Conservation (phyloP, 2,113 vertebrate species). For the Laticauda colubrina region DNA sequence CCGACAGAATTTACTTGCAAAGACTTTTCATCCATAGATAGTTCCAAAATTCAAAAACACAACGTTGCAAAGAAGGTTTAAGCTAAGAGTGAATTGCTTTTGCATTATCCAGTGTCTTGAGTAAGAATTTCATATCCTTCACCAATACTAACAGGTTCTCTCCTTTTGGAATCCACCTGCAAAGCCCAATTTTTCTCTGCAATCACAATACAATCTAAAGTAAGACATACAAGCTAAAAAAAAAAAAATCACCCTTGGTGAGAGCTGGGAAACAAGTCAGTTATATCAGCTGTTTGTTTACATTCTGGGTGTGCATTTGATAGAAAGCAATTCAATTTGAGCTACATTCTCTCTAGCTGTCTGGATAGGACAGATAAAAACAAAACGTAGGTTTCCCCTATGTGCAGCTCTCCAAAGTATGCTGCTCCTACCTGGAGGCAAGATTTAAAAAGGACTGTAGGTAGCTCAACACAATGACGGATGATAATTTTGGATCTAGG, state of each 20-base stretch:
- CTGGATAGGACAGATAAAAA: not conserved
- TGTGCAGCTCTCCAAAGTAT: not conserved
- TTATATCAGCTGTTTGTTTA: not conserved
- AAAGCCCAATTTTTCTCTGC: not conserved
- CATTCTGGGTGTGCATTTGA: slow-evolving; percentile 1
- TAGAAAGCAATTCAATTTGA: not conserved
- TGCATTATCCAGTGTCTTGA: not conserved
- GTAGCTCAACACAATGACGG: not conserved
- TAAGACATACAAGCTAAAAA: not conserved
- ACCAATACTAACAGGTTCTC: not conserved
- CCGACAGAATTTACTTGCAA: not conserved
- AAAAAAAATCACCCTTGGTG: not conserved
- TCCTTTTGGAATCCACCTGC: not conserved
- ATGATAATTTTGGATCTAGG: not conserved
- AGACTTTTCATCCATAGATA: not conserved
- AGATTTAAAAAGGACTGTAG: not conserved
- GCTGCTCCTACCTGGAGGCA: not conserved
- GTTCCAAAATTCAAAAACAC: not conserved
- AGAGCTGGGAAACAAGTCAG: not conserved
- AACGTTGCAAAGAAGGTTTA: not conserved
- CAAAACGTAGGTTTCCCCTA: not conserved
- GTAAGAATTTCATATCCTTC: not conserved
- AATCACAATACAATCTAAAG: too few relatives aligned
- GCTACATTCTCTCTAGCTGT: not conserved
- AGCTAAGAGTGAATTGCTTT: not conserved